Evolutionary conservation across 2,797 vertebrate genomes (phyloP), one percentile per base, ranked within the genome.

Genomic region (Masticophis lateralis): DNA sequence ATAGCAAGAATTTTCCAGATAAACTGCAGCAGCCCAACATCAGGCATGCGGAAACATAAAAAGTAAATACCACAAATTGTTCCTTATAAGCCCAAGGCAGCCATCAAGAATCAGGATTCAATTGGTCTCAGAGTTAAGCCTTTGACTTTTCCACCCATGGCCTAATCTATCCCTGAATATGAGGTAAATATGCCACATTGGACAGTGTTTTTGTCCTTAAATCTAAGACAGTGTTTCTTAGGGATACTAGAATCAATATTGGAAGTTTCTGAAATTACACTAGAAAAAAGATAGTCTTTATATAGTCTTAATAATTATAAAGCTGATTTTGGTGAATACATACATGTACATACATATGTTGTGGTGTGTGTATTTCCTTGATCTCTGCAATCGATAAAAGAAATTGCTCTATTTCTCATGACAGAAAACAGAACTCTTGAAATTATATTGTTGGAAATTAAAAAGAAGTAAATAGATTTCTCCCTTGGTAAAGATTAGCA

Each of bases 311-410:
- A 90, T 90, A 43, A 63, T 55, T 63, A 63, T 74, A 92, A 47
- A 22, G 2, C 13, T 88, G 57, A 14, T n/a, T 90, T 90, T 18
- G 47, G 88, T 56, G 11, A 90, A 9, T 83, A 13, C 22, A 79
- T 22, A 22, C 3, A 22, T 8, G 47, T 0, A 12, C 43, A 47
- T 83, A 25, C 43, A 5, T 83, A 47, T 47, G 10, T 37, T 37
- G 69, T 74, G 16, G 14, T 47, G 20, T 83, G 20, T 83, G 8
- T 43, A 47, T 83, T 25, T 83, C 20, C 22, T 83, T 87, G 60
- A 66, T 63, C 94, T 93, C 51, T 51, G n/a, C 56, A 95, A 96
- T 94, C 55, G 90, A 37, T 11, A 1, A 87, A 63, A 94, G 28
- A 94, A 94, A 56, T 1, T 12, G 94, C 56, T 86, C 53, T 43